A percentile compares a stretch with the other conserved stretches of the same genome.
These are phyloP conservation scores for Aelia acuminata DNA, from an alignment of 2,888 invertebrate species.

Conservation along the genomic window DNA sequence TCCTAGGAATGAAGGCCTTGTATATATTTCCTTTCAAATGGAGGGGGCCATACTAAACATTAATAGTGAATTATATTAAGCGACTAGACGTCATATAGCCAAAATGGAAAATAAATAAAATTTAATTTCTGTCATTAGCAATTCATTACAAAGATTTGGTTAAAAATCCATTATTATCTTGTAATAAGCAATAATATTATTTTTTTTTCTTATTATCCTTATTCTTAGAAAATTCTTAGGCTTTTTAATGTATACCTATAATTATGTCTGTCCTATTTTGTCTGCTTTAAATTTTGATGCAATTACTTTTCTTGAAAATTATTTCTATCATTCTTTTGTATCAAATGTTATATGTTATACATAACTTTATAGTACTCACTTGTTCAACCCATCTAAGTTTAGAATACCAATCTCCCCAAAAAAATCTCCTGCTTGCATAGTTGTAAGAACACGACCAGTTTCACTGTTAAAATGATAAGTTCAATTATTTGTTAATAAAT, in stretches of 20 bases:
- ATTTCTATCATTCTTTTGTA: not conserved
- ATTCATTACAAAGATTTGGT: not conserved
- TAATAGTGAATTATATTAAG: too few relatives aligned
- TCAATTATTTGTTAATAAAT: not conserved
- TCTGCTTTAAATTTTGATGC: not conserved
- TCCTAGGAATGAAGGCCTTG: too few relatives aligned
- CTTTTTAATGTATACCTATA: not conserved
- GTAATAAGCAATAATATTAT: not conserved
- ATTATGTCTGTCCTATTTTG: not conserved
- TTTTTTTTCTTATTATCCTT: too few relatives aligned
- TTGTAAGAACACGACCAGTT: conserved; percentile 90
- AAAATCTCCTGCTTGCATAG: conserved; percentile 98
- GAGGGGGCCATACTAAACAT: too few relatives aligned
- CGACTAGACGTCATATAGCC: too few relatives aligned
- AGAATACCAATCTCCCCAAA: conserved; percentile 98
- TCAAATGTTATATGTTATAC: not conserved
- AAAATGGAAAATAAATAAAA: not conserved
- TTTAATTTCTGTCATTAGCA: too few relatives aligned
- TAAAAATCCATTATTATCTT: not conserved
- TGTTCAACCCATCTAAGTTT: conserved; percentile 94
- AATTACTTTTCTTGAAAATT: not conserved
- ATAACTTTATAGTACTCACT: conserved; percentile 74
- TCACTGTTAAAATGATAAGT: conserved; percentile 75
- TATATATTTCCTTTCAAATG: too few relatives aligned
- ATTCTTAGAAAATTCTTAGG: not conserved